Evolutionary conservation across 2,797 vertebrate species (phyloP).

Genomic region (Bryconaethiops microstoma): DNA sequence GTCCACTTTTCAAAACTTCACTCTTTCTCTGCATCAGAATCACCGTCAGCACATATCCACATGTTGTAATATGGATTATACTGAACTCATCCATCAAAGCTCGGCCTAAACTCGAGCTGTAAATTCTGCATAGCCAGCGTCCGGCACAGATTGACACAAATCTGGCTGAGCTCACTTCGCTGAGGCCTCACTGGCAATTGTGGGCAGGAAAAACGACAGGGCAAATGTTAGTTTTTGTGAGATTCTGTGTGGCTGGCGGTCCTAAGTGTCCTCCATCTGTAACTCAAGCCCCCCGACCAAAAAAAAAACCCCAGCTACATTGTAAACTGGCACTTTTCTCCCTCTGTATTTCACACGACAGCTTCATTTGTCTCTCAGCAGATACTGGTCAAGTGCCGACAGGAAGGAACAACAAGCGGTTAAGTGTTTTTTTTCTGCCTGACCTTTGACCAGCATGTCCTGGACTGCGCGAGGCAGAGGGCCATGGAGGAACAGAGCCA

Average conservation of each 20-base stretch:
- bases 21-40: conserved; percentile 1
- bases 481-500: conserved; percentile 40
- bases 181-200: conserved; percentile 46
- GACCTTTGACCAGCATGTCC: conserved; percentile 66
- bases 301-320: conserved; percentile 52
- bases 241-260: conserved; percentile 22
- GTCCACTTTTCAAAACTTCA: not conserved
- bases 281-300: conserved; percentile 54
- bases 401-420: conserved; percentile 68
- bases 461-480: conserved; percentile 26
- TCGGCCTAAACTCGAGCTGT: not conserved
- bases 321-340: conserved; percentile 52
- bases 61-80: conserved; percentile 7
- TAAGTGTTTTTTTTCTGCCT: conserved; percentile 67
- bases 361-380: conserved; percentile 68
- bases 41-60: conserved; percentile 6
- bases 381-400: conserved; percentile 61
- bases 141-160: conserved; percentile 14
- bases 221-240: conserved; percentile 54
- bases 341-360: conserved; percentile 61
- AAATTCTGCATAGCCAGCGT: conserved; percentile 12
- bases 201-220: conserved; percentile 30
- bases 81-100: conserved; percentile 27
- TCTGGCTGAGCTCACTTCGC: conserved; percentile 48
- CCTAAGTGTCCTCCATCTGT: conserved; percentile 51